Evolutionary conservation across 2,113 vertebrate genomes (phyloP).

Genomic region (Astur gentilis): DNA sequence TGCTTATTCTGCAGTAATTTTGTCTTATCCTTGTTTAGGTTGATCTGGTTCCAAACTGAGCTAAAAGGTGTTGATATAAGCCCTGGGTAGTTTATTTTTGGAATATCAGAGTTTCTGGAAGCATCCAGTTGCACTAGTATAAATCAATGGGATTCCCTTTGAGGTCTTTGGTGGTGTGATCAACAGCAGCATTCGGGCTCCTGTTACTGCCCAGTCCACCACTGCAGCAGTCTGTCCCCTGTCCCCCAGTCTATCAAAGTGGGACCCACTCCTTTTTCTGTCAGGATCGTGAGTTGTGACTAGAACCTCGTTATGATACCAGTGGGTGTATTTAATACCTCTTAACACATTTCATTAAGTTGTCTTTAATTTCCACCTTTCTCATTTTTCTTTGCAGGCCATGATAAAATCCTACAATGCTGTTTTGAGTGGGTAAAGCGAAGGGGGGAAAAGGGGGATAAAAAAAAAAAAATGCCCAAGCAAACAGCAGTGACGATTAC

Average conservation of each 20-base stretch:
- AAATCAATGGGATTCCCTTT: neutral
- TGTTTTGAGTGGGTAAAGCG: conserved; percentile 25
- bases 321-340: neutral
- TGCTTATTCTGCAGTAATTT: neutral
- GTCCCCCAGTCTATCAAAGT: neutral
- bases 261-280: neutral
- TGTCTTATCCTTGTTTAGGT: neutral
- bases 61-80: neutral
- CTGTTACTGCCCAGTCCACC: neutral
- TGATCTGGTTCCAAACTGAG: neutral
- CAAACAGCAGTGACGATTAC: conserved; percentile 77
- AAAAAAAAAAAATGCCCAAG: conserved; percentile 78
- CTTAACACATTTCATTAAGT: neutral
- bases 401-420: neutral
- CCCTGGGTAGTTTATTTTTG: neutral
- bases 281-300: neutral
- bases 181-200: neutral
- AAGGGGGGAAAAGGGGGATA: neutral
- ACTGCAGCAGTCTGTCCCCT: neutral
- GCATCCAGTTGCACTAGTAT: neutral
- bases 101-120: neutral
- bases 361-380: neutral
- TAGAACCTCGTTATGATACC: neutral
- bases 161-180: neutral
- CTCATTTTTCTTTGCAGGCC: conserved; percentile 55